Base-by-base conservation (phyloP, 2,888 invertebrate species). In the Standfussiana lucernea region DNA sequence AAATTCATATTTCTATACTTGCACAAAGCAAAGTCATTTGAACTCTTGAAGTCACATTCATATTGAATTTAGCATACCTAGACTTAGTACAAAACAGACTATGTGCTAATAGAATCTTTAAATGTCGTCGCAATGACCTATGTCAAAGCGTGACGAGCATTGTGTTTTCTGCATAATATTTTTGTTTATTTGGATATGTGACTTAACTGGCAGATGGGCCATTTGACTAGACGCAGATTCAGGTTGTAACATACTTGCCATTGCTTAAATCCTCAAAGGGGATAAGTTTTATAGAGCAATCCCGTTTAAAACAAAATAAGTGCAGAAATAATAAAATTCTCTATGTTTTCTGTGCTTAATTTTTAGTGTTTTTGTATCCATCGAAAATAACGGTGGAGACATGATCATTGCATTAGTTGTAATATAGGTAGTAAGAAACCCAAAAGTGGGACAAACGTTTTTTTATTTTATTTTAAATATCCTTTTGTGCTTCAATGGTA, bases 41-140 rank as follows among this genome's bases (percentile, higher is more conserved):
- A 61, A 80, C 64, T 73, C n/a, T 70, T n/a, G 32, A 72, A 67
- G 72, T 67, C 50, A 71, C 50, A 80, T 53, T 73, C 32, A 61
- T 28, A 40, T 50, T 66, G 18, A 42, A 66, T 62, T 72, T 53
- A 69, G 5, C 18, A 45, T 47, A 70, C 15, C 28, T 72, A 56
- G 15, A 28, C 7, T 7, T 24, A 7, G 15, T 50, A 50, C 53
- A 45, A 59, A 24, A 62, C 56, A n/a, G 21, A 53, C 24, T 28
- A n/a, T 24, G 24, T 56, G 64, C n/a, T 65, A 56, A 72, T 56
- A 65, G 6, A 47, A 28, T 56, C 64, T 72, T 37, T 40, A 24
- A 13, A 65, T 80, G 37, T 71, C 13, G 47, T 50, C 10, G 21
- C n/a, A 72, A 35, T 65, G 56, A 80, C 45, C 37, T 47, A 45